Evolutionary conservation across 2,888 invertebrate genomes (phyloP).

Genomic region (Drosophila diplacantha): DNA sequence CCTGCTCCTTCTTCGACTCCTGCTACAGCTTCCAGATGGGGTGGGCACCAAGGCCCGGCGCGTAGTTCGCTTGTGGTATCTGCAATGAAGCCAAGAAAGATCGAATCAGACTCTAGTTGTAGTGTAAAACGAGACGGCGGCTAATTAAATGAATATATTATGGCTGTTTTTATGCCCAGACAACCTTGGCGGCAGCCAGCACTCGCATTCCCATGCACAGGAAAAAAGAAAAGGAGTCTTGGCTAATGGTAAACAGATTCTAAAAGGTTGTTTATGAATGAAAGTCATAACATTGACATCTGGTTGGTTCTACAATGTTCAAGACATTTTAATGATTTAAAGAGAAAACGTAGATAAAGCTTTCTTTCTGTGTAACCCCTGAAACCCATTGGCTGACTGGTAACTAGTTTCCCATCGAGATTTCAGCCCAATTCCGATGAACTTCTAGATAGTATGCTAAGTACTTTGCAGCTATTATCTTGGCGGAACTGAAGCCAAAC

Average conservation of each 20-base stretch:
- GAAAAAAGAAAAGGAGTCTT: not conserved
- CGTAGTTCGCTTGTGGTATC: slow-evolving; percentile 41
- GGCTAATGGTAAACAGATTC: not conserved
- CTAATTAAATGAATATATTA: slow-evolving; percentile 36
- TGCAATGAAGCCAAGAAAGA: slow-evolving; percentile 39
- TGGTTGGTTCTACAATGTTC: not conserved
- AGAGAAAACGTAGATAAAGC: not conserved
- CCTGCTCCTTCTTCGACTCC: not conserved
- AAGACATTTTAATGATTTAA: not conserved
- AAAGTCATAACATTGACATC: no score
- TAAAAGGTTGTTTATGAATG: not conserved
- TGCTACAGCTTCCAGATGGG: not conserved
- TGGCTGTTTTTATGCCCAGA: slow-evolving; percentile 32
- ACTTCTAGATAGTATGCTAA: slow-evolving; percentile 9
- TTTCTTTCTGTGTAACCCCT: slow-evolving; percentile 2
- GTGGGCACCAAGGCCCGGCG: slow-evolving; percentile 22
- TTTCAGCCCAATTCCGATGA: slow-evolving; percentile 25
- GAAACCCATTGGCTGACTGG: slow-evolving; percentile 2
- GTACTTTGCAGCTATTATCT: slow-evolving; percentile 24
- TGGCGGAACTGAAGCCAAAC: slow-evolving; percentile 14
- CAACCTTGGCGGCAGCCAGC: slow-evolving; percentile 32
- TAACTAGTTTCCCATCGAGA: slow-evolving; percentile 17
- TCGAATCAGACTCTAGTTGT: slow-evolving; percentile 25
- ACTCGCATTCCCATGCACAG: slow-evolving; percentile 13
- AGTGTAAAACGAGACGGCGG: slow-evolving; percentile 12